Conservation (phyloP, 2,797 vertebrate species). For the Xenentodon cancila region DNA sequence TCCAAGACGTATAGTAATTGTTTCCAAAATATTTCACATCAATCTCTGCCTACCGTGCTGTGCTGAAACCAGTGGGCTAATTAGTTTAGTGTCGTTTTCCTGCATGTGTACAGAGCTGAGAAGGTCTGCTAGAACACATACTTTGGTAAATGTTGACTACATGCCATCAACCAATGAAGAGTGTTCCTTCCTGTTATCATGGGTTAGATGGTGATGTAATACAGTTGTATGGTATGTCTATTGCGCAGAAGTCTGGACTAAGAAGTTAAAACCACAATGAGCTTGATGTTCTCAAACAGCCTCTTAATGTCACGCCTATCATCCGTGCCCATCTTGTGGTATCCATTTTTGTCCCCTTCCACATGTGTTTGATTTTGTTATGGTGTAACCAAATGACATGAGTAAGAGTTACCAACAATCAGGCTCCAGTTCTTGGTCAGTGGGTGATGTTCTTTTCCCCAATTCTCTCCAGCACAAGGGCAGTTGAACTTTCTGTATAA, state of each 20-base stretch:
- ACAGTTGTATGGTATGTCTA: conserved; percentile 62
- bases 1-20: conserved; percentile 16
- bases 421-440: conserved; percentile 73
- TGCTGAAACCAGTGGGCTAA: neutral
- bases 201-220: conserved; percentile 64
- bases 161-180: conserved; percentile 40
- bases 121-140: conserved; percentile 25
- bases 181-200: conserved; percentile 50
- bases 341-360: conserved; percentile 49
- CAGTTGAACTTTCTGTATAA: conserved; percentile 71
- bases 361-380: conserved; percentile 52
- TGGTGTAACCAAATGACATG: conserved; percentile 58
- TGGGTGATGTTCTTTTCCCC: conserved; percentile 66
- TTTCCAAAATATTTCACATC: conserved; percentile 21
- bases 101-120: conserved; percentile 15
- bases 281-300: conserved; percentile 66
- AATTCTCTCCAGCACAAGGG: conserved; percentile 52
- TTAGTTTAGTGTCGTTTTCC: conserved; percentile 35
- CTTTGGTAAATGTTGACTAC: conserved; percentile 44
- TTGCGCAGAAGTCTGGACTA: conserved; percentile 65
- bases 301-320: conserved; percentile 69
- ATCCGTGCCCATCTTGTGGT: conserved; percentile 64
- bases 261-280: conserved; percentile 70
- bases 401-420: conserved; percentile 60
- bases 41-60: neutral